Conservation (phyloP, 2,797 vertebrate genomes). For the Valencia hispanica region DNA sequence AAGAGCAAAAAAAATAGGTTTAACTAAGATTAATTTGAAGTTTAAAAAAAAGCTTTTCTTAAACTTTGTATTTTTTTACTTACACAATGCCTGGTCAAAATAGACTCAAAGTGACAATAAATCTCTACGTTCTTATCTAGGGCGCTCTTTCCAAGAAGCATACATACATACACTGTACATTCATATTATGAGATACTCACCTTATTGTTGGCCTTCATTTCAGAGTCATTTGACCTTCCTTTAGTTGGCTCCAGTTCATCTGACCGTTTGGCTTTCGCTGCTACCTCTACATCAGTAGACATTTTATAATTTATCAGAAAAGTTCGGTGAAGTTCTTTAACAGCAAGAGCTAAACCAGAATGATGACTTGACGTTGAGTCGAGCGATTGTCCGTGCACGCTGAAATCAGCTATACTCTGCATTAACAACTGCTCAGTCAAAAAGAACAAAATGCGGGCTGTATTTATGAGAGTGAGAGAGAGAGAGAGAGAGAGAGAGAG, state of each 20-base stretch:
- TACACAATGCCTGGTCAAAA: neutral
- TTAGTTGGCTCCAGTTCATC: neutral
- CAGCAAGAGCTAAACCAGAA: neutral
- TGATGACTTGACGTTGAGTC: neutral
- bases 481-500: neutral
- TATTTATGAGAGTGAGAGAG: constrained; percentile 51
- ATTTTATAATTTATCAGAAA: neutral
- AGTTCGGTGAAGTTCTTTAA: neutral
- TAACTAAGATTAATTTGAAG: neutral
- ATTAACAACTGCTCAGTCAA: neutral
- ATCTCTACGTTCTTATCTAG: neutral
- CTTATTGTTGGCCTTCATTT: neutral
- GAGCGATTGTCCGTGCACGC: too few species aligned
- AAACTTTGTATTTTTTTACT: neutral
- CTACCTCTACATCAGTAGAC: neutral
- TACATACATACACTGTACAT: neutral
- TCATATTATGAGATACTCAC: neutral
- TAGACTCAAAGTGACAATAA: neutral
- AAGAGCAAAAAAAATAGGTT: too few species aligned
- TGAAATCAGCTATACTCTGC: constrained; percentile 2
- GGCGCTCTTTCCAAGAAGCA: neutral
- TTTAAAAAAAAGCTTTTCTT: neutral
- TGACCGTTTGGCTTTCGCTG: neutral
- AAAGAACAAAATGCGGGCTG: constrained; percentile 9
- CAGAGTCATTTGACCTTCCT: constrained; percentile 1